Evolutionary conservation across 2,797 vertebrate species (phyloP), one percentile per base, ranked within the genome.

Genomic region (Babyrousa celebensis): DNA sequence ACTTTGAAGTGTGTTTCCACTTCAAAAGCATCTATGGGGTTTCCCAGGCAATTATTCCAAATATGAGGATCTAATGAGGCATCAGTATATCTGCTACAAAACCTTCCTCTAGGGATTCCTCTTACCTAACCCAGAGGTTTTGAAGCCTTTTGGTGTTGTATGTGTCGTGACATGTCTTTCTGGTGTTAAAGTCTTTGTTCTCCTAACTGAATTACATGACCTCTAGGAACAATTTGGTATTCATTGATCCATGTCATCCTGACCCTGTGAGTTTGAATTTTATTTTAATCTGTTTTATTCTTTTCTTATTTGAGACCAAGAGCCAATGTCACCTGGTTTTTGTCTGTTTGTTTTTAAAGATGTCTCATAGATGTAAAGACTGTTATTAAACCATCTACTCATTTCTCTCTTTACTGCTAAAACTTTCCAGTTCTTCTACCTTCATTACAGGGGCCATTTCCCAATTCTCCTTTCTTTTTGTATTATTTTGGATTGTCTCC

Each of bases 401-500:
- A 65, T 15, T 71, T 67, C 60, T 82, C 6, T 71, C 18, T 74
- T 91, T 68, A 27, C 43, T 72, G 18, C 54, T 78, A 82, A 92
- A 80, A 36, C 29, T 58, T 87, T 72, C 9, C 12, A 71, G 12
- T 74, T 90, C 54, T 58, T 58, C 29, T 72, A 23, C 16, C 29
- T 90, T 74, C 77, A 86, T 56, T 60, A 71, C 62, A 95, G 3
- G 75, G 32, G 17, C 58, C 79, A 54, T 71, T 89, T 96, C 5
- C 18, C 15, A 48, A 52, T 36, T 15, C 92, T 72, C 86, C 12
- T 63, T 72, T n/a, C n/a, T 58, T 93, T 71, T 84, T 68, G 43
- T n/a, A 56, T 2, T 72, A 27, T 56, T 58, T 68, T 83, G 29
- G 17, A n/a, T 74, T 77, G 85, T 85, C 14, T 82, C 29, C 43